phyloP scores from a whole-genome alignment of 2,113 vertebrate species.

The Heptranchias perlo region DNA sequence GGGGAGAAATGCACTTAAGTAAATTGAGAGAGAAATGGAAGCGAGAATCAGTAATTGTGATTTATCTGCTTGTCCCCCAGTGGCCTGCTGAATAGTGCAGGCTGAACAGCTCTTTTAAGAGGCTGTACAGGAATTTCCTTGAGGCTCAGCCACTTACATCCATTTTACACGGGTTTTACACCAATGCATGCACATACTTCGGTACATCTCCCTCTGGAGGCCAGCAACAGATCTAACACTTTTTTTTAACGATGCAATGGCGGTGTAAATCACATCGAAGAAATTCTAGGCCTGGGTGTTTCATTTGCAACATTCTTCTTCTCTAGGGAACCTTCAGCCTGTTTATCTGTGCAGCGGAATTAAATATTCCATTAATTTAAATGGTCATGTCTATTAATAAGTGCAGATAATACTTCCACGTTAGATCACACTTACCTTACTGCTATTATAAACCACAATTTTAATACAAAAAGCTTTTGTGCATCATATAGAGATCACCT shows the following conservation, averaged over 20 bases:
- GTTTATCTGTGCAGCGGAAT: neutral
- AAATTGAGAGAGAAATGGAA: neutral
- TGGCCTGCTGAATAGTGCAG: neutral
- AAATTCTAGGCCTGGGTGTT: neutral
- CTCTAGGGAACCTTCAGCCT: neutral
- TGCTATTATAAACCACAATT: neutral
- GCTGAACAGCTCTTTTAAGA: neutral
- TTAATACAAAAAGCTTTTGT: neutral
- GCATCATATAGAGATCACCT: neutral
- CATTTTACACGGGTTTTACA: neutral
- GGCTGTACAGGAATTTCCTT: neutral
- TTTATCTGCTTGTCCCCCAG: neutral
- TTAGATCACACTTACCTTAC: neutral
- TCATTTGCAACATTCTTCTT: neutral
- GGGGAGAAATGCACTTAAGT: neutral
- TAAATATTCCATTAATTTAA: neutral
- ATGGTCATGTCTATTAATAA: neutral
- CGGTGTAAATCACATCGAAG: neutral
- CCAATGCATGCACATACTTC: too few species aligned
- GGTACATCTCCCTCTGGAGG: too few species aligned
- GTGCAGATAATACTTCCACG: neutral
- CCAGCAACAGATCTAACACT: too few species aligned
- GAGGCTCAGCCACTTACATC: neutral
- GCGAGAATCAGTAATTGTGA: neutral
- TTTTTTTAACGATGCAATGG: neutral